Conservation (phyloP, 2,797 vertebrate species). For the Typhlichthys subterraneus region DNA sequence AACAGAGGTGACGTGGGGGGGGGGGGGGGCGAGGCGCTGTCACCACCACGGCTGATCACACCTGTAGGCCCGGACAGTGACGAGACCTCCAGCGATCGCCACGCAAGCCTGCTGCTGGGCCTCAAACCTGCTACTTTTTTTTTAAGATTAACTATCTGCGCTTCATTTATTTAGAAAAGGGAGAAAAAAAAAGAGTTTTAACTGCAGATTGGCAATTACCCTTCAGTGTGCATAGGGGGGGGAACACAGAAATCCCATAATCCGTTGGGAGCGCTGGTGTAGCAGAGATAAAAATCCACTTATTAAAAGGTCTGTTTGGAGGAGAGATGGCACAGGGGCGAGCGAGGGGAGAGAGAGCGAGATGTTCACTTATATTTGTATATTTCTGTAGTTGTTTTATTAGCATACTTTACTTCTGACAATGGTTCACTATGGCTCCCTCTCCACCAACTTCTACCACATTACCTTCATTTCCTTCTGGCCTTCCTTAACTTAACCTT, state of each 20-base stretch:
- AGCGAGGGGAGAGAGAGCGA: slow-evolving; percentile 18
- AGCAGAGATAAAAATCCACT: slow-evolving; percentile 74
- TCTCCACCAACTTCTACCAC: slow-evolving; percentile 8
- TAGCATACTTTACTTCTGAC: slow-evolving; percentile 8
- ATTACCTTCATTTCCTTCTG: slow-evolving; percentile 34
- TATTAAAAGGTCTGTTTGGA: slow-evolving; percentile 62
- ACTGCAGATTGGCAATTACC: slow-evolving; percentile 61
- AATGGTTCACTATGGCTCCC: slow-evolving; percentile 24
- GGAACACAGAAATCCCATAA: slow-evolving; percentile 45
- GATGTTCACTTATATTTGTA: slow-evolving; percentile 24
- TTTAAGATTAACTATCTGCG: slow-evolving; percentile 31
- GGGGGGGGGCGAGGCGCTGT: slow-evolving; percentile 10
- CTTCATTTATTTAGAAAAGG: slow-evolving; percentile 39
- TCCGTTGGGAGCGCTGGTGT: slow-evolving; percentile 63
- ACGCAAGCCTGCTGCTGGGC: background rate
- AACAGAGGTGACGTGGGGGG: background rate
- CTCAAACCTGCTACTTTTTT: background rate
- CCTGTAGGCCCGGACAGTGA: slow-evolving; percentile 21
- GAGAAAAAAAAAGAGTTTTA: slow-evolving; percentile 44
- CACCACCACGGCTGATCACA: slow-evolving; percentile 35
- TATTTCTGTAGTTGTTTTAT: slow-evolving; percentile 16
- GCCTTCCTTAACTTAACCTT: slow-evolving; percentile 2
- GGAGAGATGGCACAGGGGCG: slow-evolving; percentile 37
- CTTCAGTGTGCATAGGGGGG: slow-evolving; percentile 45
- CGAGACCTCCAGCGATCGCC: slow-evolving; percentile 10